Evolutionary conservation across 1,140 invertebrate genomes (phyloP).

Genomic region (Hylaeus anthracinus): DNA sequence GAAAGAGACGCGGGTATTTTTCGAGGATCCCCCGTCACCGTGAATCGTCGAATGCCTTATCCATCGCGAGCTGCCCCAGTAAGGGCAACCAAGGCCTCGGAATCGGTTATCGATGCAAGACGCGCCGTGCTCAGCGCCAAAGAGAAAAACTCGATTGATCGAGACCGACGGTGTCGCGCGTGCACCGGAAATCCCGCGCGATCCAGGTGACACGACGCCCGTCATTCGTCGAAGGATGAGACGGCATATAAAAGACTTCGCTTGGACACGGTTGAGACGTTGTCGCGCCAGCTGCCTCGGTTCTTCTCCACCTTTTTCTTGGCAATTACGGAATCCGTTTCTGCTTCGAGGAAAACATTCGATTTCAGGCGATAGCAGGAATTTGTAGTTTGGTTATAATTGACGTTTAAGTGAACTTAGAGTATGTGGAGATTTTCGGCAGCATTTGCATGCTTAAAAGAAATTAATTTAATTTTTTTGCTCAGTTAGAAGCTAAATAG

Average conservation of each 20-base stretch:
- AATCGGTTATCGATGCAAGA: conserved; percentile 60
- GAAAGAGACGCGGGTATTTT: conserved; percentile 10
- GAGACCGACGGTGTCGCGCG: conserved; percentile 34
- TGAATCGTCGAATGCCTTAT: conserved; percentile 36
- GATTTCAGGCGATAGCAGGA: too few relatives aligned
- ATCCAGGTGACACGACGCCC: conserved; percentile 40
- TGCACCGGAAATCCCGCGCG: conserved; percentile 56
- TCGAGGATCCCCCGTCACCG: conserved; percentile 19
- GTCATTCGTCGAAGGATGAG: conserved; percentile 34
- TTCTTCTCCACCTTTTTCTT: too few relatives aligned
- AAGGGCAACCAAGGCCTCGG: conserved; percentile 41
- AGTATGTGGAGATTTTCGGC: too few relatives aligned
- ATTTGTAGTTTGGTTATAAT: too few relatives aligned
- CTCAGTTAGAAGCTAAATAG: too few relatives aligned
- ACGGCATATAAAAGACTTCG: conserved; percentile 24
- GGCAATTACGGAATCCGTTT: too few relatives aligned
- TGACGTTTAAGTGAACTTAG: too few relatives aligned
- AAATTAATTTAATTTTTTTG: too few relatives aligned
- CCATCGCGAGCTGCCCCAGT: conserved; percentile 11
- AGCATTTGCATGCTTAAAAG: too few relatives aligned
- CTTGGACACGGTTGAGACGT: neutral
- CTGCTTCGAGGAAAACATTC: too few relatives aligned
- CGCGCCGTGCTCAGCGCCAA: conserved; percentile 45
- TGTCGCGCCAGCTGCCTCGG: too few relatives aligned
- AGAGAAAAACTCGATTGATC: conserved; percentile 55